Percentiles rank a stretch among this genome's conserved stretches.
phyloP scores from a whole-genome alignment of 2,113 vertebrate species.

The Clarias batrachus region DNA sequence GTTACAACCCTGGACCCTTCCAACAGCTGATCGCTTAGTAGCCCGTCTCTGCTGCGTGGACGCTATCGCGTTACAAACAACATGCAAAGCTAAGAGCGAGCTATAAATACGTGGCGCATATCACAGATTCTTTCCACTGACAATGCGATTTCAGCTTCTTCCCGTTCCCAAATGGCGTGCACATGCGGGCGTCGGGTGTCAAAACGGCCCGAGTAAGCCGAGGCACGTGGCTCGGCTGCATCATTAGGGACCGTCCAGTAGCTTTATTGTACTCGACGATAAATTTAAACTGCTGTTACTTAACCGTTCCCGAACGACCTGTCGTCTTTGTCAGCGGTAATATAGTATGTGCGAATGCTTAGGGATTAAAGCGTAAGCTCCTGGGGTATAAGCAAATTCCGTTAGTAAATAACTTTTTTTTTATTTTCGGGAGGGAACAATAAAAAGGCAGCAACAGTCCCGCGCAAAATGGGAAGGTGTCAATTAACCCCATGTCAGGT shows the following conservation, averaged over 20 bases:
- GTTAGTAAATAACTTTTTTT: slow-evolving; percentile 43
- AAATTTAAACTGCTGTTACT: slow-evolving; percentile 35
- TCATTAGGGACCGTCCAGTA: background rate
- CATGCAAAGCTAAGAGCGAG: slow-evolving; percentile 56
- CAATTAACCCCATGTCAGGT: slow-evolving; percentile 41
- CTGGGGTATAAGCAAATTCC: background rate
- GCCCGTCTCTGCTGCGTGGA: slow-evolving; percentile 26
- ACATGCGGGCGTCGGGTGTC: slow-evolving; percentile 22
- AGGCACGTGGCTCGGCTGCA: background rate
- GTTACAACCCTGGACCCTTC: slow-evolving; percentile 50
- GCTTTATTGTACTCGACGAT: slow-evolving; percentile 33
- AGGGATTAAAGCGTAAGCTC: slow-evolving; percentile 44
- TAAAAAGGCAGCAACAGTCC: slow-evolving; percentile 12
- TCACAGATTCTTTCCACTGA: slow-evolving; percentile 58
- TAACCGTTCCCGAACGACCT: slow-evolving; percentile 22
- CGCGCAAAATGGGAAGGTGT: slow-evolving; percentile 22
- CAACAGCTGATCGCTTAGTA: slow-evolving; percentile 43
- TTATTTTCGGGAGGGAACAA: slow-evolving; percentile 27
- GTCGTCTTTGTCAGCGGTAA: slow-evolving; percentile 47
- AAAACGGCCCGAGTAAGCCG: slow-evolving; percentile 1
- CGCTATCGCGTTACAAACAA: slow-evolving; percentile 50
- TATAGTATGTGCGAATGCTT: slow-evolving; percentile 46
- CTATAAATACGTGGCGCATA: slow-evolving; percentile 58
- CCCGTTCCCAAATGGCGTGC: slow-evolving; percentile 20
- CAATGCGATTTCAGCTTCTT: slow-evolving; percentile 50